These are phyloP conservation scores for Hyalella azteca DNA, from an alignment of 2,888 invertebrate genomes.

Conservation along the genomic window DNA sequence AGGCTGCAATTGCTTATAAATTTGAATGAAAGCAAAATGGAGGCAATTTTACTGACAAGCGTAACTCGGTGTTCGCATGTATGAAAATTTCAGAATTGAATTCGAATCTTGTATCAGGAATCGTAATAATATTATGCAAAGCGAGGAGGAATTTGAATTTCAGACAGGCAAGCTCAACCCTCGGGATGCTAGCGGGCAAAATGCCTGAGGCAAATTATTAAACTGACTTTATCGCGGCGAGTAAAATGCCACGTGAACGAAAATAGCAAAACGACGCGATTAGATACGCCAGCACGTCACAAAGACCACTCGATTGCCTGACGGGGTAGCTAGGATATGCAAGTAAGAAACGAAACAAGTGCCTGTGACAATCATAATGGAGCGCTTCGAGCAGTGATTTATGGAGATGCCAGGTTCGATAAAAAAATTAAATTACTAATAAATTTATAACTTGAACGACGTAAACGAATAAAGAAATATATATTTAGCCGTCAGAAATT, in stretches of 20 bases:
- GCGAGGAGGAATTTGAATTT: constrained; percentile 24
- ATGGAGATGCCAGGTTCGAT: no score
- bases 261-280: no score
- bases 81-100: constrained; percentile 22
- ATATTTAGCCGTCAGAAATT: no score
- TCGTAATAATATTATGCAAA: constrained; percentile 36
- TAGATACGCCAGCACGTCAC: no score
- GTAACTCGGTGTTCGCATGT: background rate
- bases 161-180: constrained; percentile 16
- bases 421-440: no score
- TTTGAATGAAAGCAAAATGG: constrained; percentile 16
- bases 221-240: background rate
- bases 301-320: no score
- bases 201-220: background rate
- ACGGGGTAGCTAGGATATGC: no score
- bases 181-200: background rate
- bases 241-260: background rate
- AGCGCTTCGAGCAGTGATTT: no score
- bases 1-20: constrained; percentile 18
- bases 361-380: no score
- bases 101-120: constrained; percentile 29
- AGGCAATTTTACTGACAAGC: constrained; percentile 29
- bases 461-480: no score
- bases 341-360: no score
- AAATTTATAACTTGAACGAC: no score